Base-by-base conservation (phyloP, 2,113 vertebrate genomes). In the Globicephala melas region DNA sequence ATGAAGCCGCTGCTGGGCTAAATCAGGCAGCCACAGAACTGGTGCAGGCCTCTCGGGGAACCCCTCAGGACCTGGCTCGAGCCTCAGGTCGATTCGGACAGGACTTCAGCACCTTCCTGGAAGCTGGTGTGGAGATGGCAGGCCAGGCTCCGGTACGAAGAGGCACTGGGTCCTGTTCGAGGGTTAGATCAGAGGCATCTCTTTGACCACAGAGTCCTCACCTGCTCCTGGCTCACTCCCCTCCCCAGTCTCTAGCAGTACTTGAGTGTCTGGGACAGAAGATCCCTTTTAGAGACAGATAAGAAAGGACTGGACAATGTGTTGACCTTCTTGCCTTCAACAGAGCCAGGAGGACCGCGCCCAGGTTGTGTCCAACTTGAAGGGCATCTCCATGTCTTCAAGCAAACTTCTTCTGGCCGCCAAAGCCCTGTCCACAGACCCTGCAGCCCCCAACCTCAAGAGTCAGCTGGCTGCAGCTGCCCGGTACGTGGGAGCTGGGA, bases 351-450 rank as follows among this genome's bases (percentile, higher is more conserved):
- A 99, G 94, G 99, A 99, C 96, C 99, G 99, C 92, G 99, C 99
- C 0, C 99, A 99, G 98, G 99, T 99, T 74, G 99, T 99, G 76
- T 99, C 99, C 20, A 99, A 99, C 98, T 98, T 99, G 97, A 99
- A 99, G 99, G 99, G 99, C 71, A 99, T 99, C 98, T 99, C 99
- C 96, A 99, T 99, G 99, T 99, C 99, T 38, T 99, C 99, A 95
- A 99, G 99, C 98, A 99, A 99, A 98, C 99, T 99, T 58, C 98
- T 99, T 38, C 98, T 99, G 95, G 99, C 99, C 18, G 99, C 99
- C 86, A 99, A 99, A 97, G 99, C 99, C 2, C 98, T 99, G n/a
- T 99, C 99, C 41, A 99, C 99, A 0, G 99, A 99, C 81, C 99
- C 99, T 36, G 98, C 99, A 6, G 99, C 99, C 2, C 99, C 99